phyloP scores from a whole-genome alignment of 2,797 vertebrate species.

The Fringilla coelebs region DNA sequence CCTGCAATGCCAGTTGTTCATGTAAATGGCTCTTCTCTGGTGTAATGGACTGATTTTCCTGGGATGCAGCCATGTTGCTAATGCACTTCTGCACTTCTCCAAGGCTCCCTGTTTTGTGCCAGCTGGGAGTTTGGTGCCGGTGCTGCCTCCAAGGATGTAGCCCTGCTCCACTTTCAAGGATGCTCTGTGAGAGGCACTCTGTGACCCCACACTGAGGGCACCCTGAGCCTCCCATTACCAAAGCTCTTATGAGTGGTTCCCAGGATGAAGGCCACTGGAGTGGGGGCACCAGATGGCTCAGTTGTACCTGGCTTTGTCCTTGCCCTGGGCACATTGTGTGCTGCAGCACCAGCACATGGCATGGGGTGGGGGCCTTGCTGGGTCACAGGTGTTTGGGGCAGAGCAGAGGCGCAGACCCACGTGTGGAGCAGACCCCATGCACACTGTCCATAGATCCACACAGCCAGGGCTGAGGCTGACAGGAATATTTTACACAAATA shows the following conservation, averaged over 20 bases:
- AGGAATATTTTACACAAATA: neutral
- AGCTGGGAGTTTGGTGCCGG: neutral
- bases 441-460: neutral
- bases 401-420: neutral
- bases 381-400: neutral
- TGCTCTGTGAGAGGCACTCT: neutral
- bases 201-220: accelerated
- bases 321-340: accelerated
- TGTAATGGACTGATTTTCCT: neutral
- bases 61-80: neutral
- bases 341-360: accelerated
- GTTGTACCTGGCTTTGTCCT: conserved; percentile 31
- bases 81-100: neutral
- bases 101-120: neutral
- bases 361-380: accelerated
- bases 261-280: neutral
- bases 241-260: neutral
- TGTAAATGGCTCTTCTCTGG: neutral
- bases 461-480: neutral
- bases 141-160: neutral
- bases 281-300: neutral
- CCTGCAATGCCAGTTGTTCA: neutral
- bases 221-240: accelerated
- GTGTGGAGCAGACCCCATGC: accelerated
- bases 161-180: neutral